Percentiles rank a stretch among this genome's conserved stretches.
These are phyloP conservation scores for Pagrus major DNA, from an alignment of 2,113 vertebrate species.

Conservation along the genomic window DNA sequence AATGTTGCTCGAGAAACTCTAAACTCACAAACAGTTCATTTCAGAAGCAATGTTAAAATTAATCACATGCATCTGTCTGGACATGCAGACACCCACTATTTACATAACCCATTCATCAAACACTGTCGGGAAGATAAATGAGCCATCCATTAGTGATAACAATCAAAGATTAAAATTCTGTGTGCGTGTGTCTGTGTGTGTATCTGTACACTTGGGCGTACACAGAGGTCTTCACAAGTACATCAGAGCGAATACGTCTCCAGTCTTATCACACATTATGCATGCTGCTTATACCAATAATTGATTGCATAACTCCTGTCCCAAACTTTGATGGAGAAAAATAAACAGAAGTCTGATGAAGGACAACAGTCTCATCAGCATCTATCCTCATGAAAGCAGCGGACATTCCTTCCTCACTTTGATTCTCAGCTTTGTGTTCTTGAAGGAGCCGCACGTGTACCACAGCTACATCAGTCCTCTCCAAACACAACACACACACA, in stretches of 20 bases:
- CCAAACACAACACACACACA: not conserved
- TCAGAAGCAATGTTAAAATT: not conserved
- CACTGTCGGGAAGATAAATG: slow-evolving; percentile 46
- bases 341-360: slow-evolving; percentile 44
- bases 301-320: slow-evolving; percentile 32
- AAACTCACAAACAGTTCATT: not conserved
- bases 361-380: slow-evolving; percentile 5
- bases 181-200: slow-evolving; percentile 6
- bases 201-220: not conserved
- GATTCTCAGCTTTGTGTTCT: not conserved
- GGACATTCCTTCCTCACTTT: slow-evolving; percentile 31
- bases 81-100: slow-evolving; percentile 25
- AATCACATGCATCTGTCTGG: not conserved
- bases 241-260: not conserved
- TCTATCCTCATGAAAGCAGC: slow-evolving; percentile 37
- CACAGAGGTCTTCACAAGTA: not conserved
- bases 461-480: not conserved
- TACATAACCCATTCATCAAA: slow-evolving; percentile 67
- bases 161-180: slow-evolving; percentile 47
- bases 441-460: not conserved
- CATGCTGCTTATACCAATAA: not conserved
- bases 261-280: slow-evolving; percentile 15
- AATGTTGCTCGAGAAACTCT: not conserved
- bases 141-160: slow-evolving; percentile 38
- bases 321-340: slow-evolving; percentile 40